phyloP scores from a whole-genome alignment of 1,140 invertebrate species.

The Leptinotarsa lineolata region DNA sequence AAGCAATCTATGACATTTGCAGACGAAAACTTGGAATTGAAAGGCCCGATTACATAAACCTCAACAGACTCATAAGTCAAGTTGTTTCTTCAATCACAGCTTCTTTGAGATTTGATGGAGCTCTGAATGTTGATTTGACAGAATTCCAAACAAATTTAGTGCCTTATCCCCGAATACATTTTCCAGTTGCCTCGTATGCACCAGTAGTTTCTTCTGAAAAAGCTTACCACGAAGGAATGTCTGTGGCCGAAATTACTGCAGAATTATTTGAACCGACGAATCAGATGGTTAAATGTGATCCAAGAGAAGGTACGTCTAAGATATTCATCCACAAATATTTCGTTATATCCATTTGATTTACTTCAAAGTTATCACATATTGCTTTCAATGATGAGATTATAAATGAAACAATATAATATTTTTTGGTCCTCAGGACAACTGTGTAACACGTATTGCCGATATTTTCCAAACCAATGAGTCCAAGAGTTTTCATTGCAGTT shows the following conservation, averaged over 20 bases:
- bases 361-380: not conserved
- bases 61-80: slow-evolving; percentile 69
- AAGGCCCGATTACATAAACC: slow-evolving; percentile 65
- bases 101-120: slow-evolving; percentile 75
- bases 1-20: slow-evolving; percentile 76
- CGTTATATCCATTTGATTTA: not conserved
- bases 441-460: not conserved
- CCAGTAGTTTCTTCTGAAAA: slow-evolving; percentile 65
- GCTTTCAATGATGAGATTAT: not conserved
- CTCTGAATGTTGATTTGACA: slow-evolving; percentile 77
- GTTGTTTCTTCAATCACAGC: slow-evolving; percentile 79
- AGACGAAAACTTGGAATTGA: slow-evolving; percentile 67
- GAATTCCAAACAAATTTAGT: slow-evolving; percentile 78
- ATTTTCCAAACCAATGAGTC: too few species aligned
- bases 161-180: slow-evolving; percentile 72
- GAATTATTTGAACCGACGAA: slow-evolving; percentile 53
- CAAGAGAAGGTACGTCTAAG: slow-evolving; percentile 62
- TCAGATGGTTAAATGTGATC: slow-evolving; percentile 89
- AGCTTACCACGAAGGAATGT: slow-evolving; percentile 73
- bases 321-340: not conserved
- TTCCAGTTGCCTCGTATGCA: slow-evolving; percentile 74
- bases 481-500: too few species aligned
- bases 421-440: not conserved
- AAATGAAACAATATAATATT: not conserved
- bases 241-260: slow-evolving; percentile 57